A percentile compares a stretch with the other conserved stretches of the same genome.
phyloP scores from a whole-genome alignment of 2,888 invertebrate species.

The Aporophyla nigra region DNA sequence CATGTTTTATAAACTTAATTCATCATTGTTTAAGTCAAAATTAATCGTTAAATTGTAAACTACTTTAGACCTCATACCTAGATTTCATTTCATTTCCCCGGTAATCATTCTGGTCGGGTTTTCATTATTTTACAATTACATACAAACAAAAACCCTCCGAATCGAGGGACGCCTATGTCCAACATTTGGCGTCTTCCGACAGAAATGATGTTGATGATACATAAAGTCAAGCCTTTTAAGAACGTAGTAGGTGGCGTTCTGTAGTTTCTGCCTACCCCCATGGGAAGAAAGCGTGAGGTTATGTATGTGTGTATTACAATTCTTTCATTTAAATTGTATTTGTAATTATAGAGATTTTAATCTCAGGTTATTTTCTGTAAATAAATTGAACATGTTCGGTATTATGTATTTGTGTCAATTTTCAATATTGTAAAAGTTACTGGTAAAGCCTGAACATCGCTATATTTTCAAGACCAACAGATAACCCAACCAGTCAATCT shows the following conservation, averaged over 20 bases:
- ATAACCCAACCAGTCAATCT: not conserved
- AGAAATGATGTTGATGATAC: too few relatives aligned
- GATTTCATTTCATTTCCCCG: too few relatives aligned
- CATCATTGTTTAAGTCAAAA: not conserved
- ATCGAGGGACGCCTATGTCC: too few relatives aligned
- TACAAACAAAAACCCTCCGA: too few relatives aligned
- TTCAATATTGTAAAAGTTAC: not conserved
- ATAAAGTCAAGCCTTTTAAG: too few relatives aligned
- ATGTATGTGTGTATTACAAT: too few relatives aligned
- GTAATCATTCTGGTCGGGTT: not conserved
- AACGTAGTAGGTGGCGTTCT: too few relatives aligned
- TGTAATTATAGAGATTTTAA: not conserved
- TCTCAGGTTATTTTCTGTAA: not conserved
- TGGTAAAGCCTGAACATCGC: not conserved
- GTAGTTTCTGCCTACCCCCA: too few relatives aligned
- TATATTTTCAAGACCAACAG: slow-evolving; percentile 5
- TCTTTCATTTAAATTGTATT: not conserved
- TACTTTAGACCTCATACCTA: not conserved
- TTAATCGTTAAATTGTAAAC: not conserved
- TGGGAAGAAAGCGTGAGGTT: too few relatives aligned
- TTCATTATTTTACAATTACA: not conserved
- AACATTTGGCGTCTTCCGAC: too few relatives aligned
- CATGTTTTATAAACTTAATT: not conserved
- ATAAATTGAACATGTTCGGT: not conserved
- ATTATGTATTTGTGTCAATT: not conserved